Conservation (phyloP, 2,888 invertebrate species). For the Dynastes tityus region DNA sequence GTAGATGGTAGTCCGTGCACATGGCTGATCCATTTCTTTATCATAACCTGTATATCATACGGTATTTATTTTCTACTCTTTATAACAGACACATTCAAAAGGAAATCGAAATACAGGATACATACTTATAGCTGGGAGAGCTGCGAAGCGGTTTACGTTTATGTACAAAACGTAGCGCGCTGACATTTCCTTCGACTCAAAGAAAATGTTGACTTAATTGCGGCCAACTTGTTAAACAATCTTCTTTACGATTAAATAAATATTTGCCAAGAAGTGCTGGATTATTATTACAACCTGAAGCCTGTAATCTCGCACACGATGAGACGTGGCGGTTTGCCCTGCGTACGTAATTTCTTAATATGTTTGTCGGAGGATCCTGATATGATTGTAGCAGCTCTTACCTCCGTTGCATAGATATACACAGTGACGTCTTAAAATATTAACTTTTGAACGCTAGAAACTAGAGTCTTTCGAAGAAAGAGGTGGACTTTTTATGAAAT, state of each 20-base stretch:
- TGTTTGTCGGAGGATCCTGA: conserved; percentile 25
- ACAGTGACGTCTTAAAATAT: too few species aligned
- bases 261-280: conserved; percentile 17
- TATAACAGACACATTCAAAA: too few species aligned
- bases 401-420: background rate
- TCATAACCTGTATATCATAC: too few species aligned
- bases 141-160: background rate
- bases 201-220: conserved; percentile 13
- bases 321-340: background rate
- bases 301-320: conserved; percentile 5
- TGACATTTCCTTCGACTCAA: background rate
- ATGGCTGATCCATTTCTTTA: too few species aligned
- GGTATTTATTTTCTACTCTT: too few species aligned
- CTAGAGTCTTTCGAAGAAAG: too few species aligned
- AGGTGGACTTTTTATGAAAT: too few species aligned
- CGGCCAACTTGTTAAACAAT: conserved; percentile 7
- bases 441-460: too few species aligned
- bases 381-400: conserved; percentile 8
- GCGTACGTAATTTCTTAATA: conserved; percentile 20
- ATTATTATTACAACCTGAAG: conserved; percentile 5
- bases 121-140: too few species aligned
- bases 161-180: background rate
- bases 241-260: conserved; percentile 16
- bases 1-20: too few species aligned
- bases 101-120: too few species aligned